These are phyloP conservation scores for Aphidius colemani DNA, from an alignment of 2,888 invertebrate species.

Conservation along the genomic window DNA sequence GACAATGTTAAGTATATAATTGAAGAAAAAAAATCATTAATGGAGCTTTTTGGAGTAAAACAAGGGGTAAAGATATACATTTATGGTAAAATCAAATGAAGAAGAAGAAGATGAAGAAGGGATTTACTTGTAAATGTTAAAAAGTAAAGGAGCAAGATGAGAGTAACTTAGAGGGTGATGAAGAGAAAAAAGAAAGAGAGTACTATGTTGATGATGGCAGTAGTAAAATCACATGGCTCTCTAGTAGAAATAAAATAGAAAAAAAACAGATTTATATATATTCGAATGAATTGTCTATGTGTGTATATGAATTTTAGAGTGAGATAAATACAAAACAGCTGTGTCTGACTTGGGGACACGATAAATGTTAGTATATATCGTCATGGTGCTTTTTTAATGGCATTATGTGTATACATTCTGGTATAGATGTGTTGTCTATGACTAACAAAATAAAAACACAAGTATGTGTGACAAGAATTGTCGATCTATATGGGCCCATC, in stretches of 20 bases:
- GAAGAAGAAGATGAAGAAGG: no score
- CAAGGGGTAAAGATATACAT: not conserved
- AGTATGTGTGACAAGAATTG: conserved; percentile 8
- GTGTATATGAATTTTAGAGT: conserved; percentile 33
- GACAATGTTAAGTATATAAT: not conserved
- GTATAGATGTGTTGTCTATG: not conserved
- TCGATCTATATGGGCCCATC: conserved; percentile 27
- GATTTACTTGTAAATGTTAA: conserved; percentile 10
- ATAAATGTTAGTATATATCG: conserved; percentile 19
- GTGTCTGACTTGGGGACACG: conserved; percentile 34
- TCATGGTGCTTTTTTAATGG: conserved; percentile 26
- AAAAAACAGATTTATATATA: conserved; percentile 39
- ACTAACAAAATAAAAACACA: conserved; percentile 12
- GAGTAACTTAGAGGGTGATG: not conserved
- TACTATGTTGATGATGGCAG: not conserved
- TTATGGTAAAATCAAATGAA: not conserved
- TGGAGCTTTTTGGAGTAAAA: no score
- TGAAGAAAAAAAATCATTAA: no score
- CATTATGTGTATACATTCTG: no score
- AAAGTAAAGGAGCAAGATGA: not conserved
- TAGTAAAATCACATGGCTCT: not conserved
- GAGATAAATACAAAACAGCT: conserved; percentile 49
- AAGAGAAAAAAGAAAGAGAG: conserved; percentile 6
- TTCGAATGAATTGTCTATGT: conserved; percentile 25
- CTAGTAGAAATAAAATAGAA: conserved; percentile 36